A percentile compares a stretch with the other conserved stretches of the same genome.
These are phyloP conservation scores for Drosophila paracracens DNA, from an alignment of 2,888 invertebrate genomes.

Conservation along the genomic window DNA sequence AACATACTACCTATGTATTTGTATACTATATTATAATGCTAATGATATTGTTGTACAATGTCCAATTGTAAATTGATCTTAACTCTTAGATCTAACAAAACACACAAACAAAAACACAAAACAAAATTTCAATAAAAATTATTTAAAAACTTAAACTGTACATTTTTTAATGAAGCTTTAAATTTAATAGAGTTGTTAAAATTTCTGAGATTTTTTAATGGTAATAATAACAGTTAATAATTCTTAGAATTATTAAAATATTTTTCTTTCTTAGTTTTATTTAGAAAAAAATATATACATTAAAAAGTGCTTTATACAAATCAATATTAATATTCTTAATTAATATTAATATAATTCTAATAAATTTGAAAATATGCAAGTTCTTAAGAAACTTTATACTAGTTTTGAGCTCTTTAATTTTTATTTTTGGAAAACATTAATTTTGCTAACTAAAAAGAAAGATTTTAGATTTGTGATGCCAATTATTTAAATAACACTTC, in stretches of 20 bases:
- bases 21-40: conserved; percentile 27
- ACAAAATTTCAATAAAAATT: conserved; percentile 65
- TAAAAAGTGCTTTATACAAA: not conserved
- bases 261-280: no score
- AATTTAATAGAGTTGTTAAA: not conserved
- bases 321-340: not conserved
- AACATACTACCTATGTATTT: conserved; percentile 36
- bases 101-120: conserved; percentile 16
- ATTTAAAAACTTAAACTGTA: conserved; percentile 47
- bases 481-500: not conserved
- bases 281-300: accelerated
- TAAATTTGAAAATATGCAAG: not conserved
- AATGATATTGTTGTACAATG: conserved; percentile 76
- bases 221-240: no score
- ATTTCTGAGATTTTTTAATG: not conserved
- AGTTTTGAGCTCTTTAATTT: no score
- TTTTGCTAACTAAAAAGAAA: not conserved
- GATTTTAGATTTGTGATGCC: not conserved
- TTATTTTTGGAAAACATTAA: not conserved
- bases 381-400: not conserved
- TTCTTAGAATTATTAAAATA: no score
- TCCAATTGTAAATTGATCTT: conserved; percentile 79
- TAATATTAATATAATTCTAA: not conserved
- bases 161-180: not conserved
- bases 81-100: conserved; percentile 56